A percentile compares a stretch with the other conserved stretches of the same genome.
Evolutionary conservation across 2,888 invertebrate species (phyloP).

Genomic region (Heteropelma amictum): DNA sequence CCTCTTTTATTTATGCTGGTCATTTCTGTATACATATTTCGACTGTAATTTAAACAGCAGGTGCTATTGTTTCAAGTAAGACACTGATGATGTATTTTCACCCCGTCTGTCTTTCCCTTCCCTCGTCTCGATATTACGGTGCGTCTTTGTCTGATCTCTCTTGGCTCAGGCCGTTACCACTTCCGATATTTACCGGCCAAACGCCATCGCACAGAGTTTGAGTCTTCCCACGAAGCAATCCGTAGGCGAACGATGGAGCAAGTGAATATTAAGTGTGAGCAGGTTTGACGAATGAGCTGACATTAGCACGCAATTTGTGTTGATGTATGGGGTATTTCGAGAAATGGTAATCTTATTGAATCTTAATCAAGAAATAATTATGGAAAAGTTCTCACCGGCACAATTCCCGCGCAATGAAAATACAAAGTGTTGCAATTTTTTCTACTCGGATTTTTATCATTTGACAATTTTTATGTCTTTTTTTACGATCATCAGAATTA

Average conservation of each 20-base stretch:
- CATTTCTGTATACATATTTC: no score
- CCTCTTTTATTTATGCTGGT: no score
- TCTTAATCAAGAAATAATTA: background rate
- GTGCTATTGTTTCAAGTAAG: no score
- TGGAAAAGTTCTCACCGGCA: background rate
- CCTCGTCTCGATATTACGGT: background rate
- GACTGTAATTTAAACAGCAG: no score
- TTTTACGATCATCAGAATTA: no score
- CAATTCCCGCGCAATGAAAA: no score
- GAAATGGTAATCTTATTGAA: background rate
- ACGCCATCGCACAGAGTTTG: constrained; percentile 7
- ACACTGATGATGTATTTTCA: background rate
- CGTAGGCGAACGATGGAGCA: background rate
- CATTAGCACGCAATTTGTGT: constrained; percentile 30
- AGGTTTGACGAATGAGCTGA: constrained; percentile 47
- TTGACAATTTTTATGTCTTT: no score
- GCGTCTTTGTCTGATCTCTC: background rate
- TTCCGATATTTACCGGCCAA: constrained; percentile 48
- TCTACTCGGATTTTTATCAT: no score
- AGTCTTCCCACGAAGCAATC: background rate
- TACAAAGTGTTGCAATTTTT: no score
- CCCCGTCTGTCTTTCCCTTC: constrained; percentile 12
- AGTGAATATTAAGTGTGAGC: constrained; percentile 13
- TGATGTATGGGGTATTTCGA: background rate
- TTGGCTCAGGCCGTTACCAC: constrained; percentile 19